Base-by-base conservation (phyloP, 2,888 invertebrate species). In the Hypomecis atomaria region DNA sequence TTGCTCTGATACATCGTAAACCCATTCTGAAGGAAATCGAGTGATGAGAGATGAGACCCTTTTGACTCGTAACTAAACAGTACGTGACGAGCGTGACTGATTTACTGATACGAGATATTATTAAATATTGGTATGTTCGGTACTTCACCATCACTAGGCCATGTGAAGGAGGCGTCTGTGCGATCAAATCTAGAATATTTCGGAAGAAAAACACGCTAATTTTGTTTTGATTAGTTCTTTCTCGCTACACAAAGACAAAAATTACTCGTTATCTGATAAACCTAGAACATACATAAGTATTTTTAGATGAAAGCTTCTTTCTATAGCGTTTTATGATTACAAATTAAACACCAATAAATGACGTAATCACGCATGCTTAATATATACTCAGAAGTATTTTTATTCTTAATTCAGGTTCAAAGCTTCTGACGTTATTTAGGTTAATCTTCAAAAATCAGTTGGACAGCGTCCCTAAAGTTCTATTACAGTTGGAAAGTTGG, bases 41-140 rank as follows among this genome's bases (percentile, higher is more conserved):
- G 73, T 74, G 79, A 83, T 83, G 83, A 84, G 83, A 84, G 82
- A 86, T 82, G 83, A 78, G 80, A 77, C 76, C 74, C 82, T 86
- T 83, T 73, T 71, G 79, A 79, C 77, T 84, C 78, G 81, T 55
- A 50, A 64, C 50, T 56, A 82, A 84, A 83, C 77, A 78, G 81
- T 70, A 80, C 88, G 87, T 87, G 89, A 84, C 81, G 66, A 70
- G 87, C 82, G 42, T 59, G 58, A 53, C 52, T 47, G 42, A 53
- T 43, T 52, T 34, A 49, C 33, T 56, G 56, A 56, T 48, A 56
- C 38, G 45, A 47, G 10, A 47, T 47, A 40, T 56, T 47, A 9
- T 56, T 47, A 9, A 33, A 40, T 40, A 42, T 38, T 37, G 37
- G 7, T 38, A 11, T 9, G 11, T 11, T 40, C 40, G 23, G 23